Percentiles rank a stretch among this genome's conserved stretches.
phyloP scores from a whole-genome alignment of 2,113 vertebrate genomes.

The Burhinus oedicnemus region DNA sequence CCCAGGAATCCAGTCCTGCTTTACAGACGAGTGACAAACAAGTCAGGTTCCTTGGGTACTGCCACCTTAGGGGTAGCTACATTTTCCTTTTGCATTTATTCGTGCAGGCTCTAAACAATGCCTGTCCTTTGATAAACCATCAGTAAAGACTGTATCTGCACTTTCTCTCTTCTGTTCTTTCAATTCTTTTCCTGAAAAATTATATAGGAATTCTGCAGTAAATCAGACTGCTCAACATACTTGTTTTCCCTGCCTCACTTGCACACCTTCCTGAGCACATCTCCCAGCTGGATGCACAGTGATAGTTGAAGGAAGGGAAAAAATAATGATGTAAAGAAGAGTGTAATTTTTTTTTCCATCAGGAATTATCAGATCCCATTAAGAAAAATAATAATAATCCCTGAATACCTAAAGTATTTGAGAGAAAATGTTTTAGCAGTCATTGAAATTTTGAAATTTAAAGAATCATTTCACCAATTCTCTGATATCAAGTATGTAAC shows the following conservation, averaged over 20 bases:
- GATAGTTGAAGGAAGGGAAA: neutral
- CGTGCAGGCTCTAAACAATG: neutral
- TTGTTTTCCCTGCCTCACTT: neutral
- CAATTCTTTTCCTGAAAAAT: neutral
- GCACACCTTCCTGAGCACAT: neutral
- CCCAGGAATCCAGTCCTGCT: neutral
- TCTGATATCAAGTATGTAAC: neutral
- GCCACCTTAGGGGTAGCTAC: rapidly evolving
- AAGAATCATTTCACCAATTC: neutral
- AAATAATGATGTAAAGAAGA: neutral
- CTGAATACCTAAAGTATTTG: neutral
- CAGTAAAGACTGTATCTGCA: neutral
- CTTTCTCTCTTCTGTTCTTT: neutral
- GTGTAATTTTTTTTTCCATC: neutral
- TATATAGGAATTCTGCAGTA: neutral
- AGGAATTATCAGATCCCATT: neutral
- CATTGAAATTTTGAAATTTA: neutral
- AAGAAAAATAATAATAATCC: neutral
- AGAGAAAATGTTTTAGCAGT: neutral
- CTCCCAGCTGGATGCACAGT: neutral
- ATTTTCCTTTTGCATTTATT: neutral
- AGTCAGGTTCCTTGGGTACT: neutral
- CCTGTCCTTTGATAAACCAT: neutral
- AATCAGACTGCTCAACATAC: neutral
- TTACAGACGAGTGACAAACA: neutral